phyloP scores from a whole-genome alignment of 2,797 vertebrate genomes.

The Pseudotriccus pelzelni region DNA sequence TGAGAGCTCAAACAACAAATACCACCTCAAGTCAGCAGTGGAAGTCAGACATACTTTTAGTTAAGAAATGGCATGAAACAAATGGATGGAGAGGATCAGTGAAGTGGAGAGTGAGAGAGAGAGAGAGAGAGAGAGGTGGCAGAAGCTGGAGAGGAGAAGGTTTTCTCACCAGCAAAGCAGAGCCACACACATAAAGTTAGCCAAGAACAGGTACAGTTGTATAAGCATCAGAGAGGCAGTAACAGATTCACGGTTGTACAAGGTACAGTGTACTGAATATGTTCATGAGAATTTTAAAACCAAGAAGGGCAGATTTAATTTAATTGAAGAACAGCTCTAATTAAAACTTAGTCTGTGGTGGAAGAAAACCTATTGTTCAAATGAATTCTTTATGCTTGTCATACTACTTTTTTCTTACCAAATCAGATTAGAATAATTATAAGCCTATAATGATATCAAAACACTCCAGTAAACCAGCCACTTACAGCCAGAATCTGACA shows the following conservation, averaged over 20 bases:
- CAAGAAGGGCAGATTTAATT: slow-evolving; percentile 33
- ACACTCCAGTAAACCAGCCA: slow-evolving; percentile 31
- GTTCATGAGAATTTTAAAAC: neutral
- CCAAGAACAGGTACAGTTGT: neutral
- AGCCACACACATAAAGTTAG: neutral
- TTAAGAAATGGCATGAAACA: neutral
- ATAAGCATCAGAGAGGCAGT: neutral
- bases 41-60: neutral
- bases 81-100: neutral
- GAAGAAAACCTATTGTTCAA: slow-evolving; percentile 51
- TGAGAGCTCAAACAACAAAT: neutral
- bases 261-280: neutral
- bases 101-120: neutral
- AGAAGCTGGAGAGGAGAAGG: neutral
- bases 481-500: slow-evolving; percentile 38
- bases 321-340: slow-evolving; percentile 42
- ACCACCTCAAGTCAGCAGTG: neutral
- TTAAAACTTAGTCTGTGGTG: slow-evolving; percentile 35
- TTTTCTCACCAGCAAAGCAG: neutral
- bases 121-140: neutral
- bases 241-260: neutral
- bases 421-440: slow-evolving; percentile 60
- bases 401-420: slow-evolving; percentile 40
- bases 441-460: slow-evolving; percentile 48
- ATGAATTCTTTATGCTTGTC: slow-evolving; percentile 42